These are phyloP conservation scores for Helarctos malayanus DNA, from an alignment of 2,797 vertebrate genomes.

Conservation along the genomic window DNA sequence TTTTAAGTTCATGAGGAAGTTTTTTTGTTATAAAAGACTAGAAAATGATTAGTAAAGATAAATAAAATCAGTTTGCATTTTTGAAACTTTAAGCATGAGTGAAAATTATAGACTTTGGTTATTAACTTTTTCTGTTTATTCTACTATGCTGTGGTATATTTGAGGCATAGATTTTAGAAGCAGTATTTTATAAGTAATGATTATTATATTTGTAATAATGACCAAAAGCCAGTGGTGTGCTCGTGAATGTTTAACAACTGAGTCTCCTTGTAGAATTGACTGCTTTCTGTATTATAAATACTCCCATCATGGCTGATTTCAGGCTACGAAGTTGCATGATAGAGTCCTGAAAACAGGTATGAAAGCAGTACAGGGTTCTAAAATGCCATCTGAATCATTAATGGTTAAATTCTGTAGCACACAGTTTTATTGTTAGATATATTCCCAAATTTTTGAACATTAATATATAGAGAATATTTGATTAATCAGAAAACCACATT, in stretches of 20 bases:
- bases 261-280: background rate
- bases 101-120: background rate
- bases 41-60: conserved; percentile 58
- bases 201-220: conserved; percentile 21
- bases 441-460: background rate
- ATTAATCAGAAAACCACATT: conserved; percentile 42
- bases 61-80: conserved; percentile 28
- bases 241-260: conserved; percentile 18
- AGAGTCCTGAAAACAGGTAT: background rate
- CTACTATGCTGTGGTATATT: background rate
- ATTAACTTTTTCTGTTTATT: background rate
- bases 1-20: conserved; percentile 21
- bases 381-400: conserved; percentile 10
- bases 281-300: background rate
- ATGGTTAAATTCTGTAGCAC: background rate
- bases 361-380: conserved; percentile 22
- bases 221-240: background rate
- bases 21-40: background rate
- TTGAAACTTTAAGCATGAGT: background rate
- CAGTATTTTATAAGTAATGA: conserved; percentile 33
- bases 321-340: background rate
- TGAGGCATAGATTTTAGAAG: conserved; percentile 1
- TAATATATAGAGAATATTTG: background rate
- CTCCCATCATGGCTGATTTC: background rate
- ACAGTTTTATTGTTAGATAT: background rate